phyloP scores from a whole-genome alignment of 2,888 invertebrate species.

The Oligia fasciuncula region DNA sequence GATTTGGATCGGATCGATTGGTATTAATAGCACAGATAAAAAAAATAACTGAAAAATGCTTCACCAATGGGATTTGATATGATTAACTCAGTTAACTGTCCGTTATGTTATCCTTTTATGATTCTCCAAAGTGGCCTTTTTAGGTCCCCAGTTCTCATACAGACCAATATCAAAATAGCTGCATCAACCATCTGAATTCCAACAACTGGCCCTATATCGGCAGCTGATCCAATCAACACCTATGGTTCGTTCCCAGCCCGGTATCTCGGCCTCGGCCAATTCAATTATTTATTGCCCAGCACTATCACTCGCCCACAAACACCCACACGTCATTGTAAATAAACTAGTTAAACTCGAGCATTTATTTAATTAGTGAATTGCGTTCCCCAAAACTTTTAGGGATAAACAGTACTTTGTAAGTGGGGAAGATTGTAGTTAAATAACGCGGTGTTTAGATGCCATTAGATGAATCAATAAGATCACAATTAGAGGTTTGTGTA shows the following conservation, averaged over 20 bases:
- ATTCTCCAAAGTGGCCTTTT: no score
- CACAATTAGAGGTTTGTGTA: conserved; percentile 15
- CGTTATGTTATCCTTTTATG: no score
- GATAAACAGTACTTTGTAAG: conserved; percentile 49
- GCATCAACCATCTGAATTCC: neutral
- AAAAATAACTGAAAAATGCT: no score
- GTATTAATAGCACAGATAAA: no score
- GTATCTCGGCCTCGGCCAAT: conserved; percentile 39
- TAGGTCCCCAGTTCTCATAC: neutral
- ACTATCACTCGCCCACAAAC: conserved; percentile 55
- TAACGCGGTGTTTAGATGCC: conserved; percentile 34
- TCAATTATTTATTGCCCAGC: conserved; percentile 39
- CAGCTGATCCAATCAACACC: conserved; percentile 29
- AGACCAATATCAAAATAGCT: conserved; percentile 1
- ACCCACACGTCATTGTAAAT: conserved; percentile 67
- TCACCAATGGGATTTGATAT: no score
- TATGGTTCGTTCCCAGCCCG: conserved; percentile 18
- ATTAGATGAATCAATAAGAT: conserved; percentile 35
- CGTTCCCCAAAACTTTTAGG: conserved; percentile 55
- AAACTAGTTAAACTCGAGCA: conserved; percentile 72
- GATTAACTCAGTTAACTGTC: no score
- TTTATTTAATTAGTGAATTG: conserved; percentile 76
- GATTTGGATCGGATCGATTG: no score
- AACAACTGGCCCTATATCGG: conserved; percentile 9
- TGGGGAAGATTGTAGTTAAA: conserved; percentile 44